phyloP scores from a whole-genome alignment of 2,888 invertebrate species.

The Melanostoma mellinum region DNA sequence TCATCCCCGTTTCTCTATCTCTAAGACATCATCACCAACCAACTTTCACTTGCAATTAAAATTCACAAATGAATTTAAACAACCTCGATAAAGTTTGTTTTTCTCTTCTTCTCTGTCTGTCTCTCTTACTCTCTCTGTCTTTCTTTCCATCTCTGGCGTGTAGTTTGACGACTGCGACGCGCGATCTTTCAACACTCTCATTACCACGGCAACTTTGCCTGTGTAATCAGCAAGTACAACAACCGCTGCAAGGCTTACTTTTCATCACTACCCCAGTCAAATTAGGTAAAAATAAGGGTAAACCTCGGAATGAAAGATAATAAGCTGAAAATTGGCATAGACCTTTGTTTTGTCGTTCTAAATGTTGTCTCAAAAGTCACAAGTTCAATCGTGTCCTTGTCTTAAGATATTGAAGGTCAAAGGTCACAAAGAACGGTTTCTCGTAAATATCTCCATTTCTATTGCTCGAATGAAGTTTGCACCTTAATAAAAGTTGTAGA shows the following conservation, averaged over 20 bases:
- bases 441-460: too few species aligned
- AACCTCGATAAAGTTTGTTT: slow-evolving; percentile 63
- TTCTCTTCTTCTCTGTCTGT: slow-evolving; percentile 6
- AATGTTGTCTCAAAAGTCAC: too few species aligned
- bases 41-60: slow-evolving; percentile 72
- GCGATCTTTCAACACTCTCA: slow-evolving; percentile 41
- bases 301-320: too few species aligned
- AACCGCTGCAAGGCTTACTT: slow-evolving; percentile 42
- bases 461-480: too few species aligned
- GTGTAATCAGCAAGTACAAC: slow-evolving; percentile 47
- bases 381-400: too few species aligned
- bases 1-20: background rate
- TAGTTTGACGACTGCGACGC: background rate
- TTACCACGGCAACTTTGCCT: slow-evolving; percentile 12
- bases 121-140: slow-evolving; percentile 13
- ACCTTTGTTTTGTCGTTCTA: too few species aligned
- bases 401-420: too few species aligned
- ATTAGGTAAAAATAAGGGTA: too few species aligned
- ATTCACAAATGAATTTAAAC: slow-evolving; percentile 67
- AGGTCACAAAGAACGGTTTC: too few species aligned
- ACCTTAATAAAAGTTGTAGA: too few species aligned
- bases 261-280: too few species aligned
- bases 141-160: background rate
- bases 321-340: too few species aligned
- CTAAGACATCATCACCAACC: slow-evolving; percentile 19